These are phyloP conservation scores for Epinephelus moara DNA, from an alignment of 2,113 vertebrate genomes.

Conservation along the genomic window DNA sequence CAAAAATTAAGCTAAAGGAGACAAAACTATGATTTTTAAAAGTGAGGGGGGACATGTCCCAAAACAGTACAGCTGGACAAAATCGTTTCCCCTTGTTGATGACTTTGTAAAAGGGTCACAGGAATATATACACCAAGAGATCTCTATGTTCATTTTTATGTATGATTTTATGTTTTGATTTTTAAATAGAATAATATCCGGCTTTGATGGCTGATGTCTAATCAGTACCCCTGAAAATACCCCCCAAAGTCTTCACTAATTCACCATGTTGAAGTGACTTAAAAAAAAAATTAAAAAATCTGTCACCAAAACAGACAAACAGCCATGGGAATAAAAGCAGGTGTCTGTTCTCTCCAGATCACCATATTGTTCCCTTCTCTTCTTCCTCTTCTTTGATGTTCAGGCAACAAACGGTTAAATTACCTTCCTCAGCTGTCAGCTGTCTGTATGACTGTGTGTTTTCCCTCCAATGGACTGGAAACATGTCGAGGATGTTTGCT, in stretches of 20 bases:
- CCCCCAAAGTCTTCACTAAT: background rate
- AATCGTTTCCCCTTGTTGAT: no score
- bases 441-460: conserved; percentile 26
- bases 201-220: background rate
- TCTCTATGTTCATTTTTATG: background rate
- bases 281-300: background rate
- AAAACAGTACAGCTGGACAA: no score
- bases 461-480: conserved; percentile 47
- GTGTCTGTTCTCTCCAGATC: background rate
- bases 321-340: background rate
- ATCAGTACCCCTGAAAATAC: background rate
- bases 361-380: background rate
- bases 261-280: background rate
- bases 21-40: no score
- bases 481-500: conserved; percentile 30
- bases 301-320: background rate
- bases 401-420: conserved; percentile 9
- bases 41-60: no score
- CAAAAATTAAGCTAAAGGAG: no score
- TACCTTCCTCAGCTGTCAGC: conserved; percentile 29
- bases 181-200: background rate
- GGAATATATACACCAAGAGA: no score
- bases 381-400: background rate
- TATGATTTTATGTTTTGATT: background rate
- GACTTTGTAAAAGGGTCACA: no score